Base-by-base conservation (phyloP, 2,888 invertebrate species). In the Pollenia griseotomentosa region DNA sequence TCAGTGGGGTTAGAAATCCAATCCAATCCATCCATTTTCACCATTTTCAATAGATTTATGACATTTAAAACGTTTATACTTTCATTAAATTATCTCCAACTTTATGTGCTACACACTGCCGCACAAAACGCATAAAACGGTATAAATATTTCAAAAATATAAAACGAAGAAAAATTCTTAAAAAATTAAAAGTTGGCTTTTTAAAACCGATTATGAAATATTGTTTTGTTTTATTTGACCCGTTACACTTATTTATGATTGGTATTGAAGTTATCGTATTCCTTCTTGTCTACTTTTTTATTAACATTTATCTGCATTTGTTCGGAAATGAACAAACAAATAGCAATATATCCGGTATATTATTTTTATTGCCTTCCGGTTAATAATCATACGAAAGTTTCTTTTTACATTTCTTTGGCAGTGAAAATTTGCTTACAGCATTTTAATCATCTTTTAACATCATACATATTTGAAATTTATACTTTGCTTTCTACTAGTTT, bases 361-460 rank as follows among this genome's bases (percentile, higher is more conserved):
- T 65, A 65, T 65, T 65, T 44, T 33, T 16, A 65, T 65, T 44
- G 46, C 44, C 65, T 44, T 57, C 71, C 57, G 14, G n/a, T 46
- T 44, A 12, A 59, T 33, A 73, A 73, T 12, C n/a, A 44, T 44
- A 19, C 19, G 9, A 14, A 33, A 44, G 71, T 73, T 73, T 57
- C 59, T 19, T 55, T 71, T 55, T 71, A 23, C 12, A 71, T 71
- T 71, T 48, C 55, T 8, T 55, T 53, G 23, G 5, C 42, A 55
- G 19, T 23, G 40, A 53, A 23, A 16, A 57, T 71, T 55, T 57
- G 23, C 44, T 44, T n/a, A 44, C 10, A 65, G 65, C 44, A 44
- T 77, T 44, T 55, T 75, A 53, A 65, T 77, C 53, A 65, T 63
- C 9, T 63, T 44, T 55, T 65, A 53, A 11, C 46, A 65, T 55